phyloP scores from a whole-genome alignment of 2,113 vertebrate genomes.

The Haemorhous mexicanus region DNA sequence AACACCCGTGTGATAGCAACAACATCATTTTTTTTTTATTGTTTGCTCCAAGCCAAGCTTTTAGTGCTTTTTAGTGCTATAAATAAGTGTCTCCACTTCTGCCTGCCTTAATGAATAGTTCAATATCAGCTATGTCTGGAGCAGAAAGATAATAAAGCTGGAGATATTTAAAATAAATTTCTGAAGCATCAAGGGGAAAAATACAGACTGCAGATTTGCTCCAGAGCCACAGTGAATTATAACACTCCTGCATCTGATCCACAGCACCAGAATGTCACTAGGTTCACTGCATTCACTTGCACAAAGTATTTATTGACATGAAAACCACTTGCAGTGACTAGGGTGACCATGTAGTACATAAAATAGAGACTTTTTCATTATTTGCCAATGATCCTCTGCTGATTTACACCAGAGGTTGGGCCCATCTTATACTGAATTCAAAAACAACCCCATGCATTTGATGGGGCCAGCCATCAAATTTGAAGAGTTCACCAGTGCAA shows the following conservation, averaged over 20 bases:
- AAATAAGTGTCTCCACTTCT: neutral
- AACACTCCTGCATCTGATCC: neutral
- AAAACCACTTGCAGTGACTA: neutral
- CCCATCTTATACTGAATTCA: neutral
- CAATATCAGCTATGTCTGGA: neutral
- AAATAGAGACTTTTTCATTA: neutral
- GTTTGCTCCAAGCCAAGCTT: neutral
- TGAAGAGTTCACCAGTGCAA: neutral
- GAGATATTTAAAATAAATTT: neutral
- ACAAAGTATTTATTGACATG: neutral
- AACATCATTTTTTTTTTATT: neutral
- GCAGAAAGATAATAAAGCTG: neutral
- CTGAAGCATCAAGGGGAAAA: neutral
- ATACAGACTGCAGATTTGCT: neutral
- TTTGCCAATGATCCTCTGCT: neutral
- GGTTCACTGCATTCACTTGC: neutral
- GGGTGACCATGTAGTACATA: neutral
- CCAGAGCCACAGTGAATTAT: neutral
- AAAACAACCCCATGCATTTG: neutral
- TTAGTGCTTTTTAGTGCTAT: neutral
- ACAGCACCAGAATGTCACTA: neutral
- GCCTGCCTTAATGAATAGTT: neutral
- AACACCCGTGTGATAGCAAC: neutral
- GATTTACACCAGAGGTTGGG: neutral
- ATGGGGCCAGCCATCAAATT: neutral